Base-by-base conservation (phyloP, 2,113 vertebrate species). In the Hemicordylus capensis region DNA sequence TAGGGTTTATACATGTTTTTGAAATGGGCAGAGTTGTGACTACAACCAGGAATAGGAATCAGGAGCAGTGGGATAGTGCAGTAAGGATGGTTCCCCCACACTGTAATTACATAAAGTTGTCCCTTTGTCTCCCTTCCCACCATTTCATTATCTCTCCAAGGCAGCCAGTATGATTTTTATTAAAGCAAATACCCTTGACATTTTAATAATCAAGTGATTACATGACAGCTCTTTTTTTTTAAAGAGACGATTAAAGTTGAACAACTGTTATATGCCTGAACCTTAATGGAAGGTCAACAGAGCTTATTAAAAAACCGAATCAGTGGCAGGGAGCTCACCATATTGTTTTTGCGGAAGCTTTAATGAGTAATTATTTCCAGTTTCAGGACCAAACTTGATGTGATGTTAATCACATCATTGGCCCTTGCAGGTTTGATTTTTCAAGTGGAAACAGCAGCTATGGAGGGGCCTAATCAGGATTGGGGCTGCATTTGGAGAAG, bases 141-240 rank as follows among this genome's bases (percentile, higher is more conserved):
- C 56, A 80, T 48, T 85, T 73, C 76, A 85, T 80, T 85, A 80
- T 85, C 58, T 85, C 51, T 73, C 56, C 34, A 85, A 85, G 73
- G 42, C 67, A 85, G 76, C 14, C 54, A 24, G 24, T n/a, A 37
- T 85, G 56, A 37, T 80, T 85, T 72, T 79, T 70, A 79, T 79
- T 73, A 80, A 85, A 85, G 31, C 58, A 85, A 85, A 80, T 85
- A 37, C 69, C 67, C 84, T 78, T 80, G 84, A 80, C 84, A 85
- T 80, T 85, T 85, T 51, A 48, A 79, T 80, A 79, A 85, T 63
- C 84, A 85, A 85, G 67, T 37, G 76, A 73, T 72, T 85, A 64
- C 44, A 63, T 51, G 84, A 73, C 56, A 85, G 42, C 34, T 54
- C 66, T n/a, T 72, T 37, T n/a, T 37, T 59, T 31, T 31, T 7